A percentile compares a stretch with the other conserved stretches of the same genome.
Evolutionary conservation across 2,113 vertebrate species (phyloP).

Genomic region (Vulpes lagopus): DNA sequence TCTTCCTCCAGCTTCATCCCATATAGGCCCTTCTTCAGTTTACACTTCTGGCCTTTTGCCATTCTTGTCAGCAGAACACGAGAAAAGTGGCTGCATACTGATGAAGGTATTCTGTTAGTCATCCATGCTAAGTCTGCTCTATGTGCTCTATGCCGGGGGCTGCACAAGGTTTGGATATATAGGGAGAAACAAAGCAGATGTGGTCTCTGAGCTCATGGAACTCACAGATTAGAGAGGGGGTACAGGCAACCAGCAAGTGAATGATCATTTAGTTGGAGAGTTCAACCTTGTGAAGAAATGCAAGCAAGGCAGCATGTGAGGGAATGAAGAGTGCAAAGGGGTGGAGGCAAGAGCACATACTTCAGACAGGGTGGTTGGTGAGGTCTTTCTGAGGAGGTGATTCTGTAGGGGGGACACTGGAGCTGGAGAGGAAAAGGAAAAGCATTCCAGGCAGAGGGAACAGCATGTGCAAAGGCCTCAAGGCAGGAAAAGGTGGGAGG

Average conservation of each 20-base stretch:
- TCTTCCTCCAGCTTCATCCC: neutral
- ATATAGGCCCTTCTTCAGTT: neutral
- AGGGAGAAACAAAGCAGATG: neutral
- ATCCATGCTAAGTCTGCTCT: neutral
- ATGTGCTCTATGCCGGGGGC: neutral
- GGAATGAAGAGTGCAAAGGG: neutral
- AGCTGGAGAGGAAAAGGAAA: neutral
- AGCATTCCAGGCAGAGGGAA: neutral
- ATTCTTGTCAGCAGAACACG: conserved; percentile 31
- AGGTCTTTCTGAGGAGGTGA: neutral
- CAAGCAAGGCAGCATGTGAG: neutral
- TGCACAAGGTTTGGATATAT: neutral
- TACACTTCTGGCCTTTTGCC: neutral
- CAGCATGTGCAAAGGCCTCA: neutral
- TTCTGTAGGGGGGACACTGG: neutral
- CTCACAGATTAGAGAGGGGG: neutral
- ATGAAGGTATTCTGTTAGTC: neutral
- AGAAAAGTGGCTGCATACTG: neutral
- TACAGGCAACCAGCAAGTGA: neutral
- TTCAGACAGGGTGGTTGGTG: neutral
- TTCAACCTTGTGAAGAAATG: neutral
- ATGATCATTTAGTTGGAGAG: neutral
- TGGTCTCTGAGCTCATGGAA: neutral
- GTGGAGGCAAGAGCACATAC: neutral
- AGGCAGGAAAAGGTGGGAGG: neutral